phyloP scores from a whole-genome alignment of 1,140 invertebrate species.

The Drosophila watanabei region DNA sequence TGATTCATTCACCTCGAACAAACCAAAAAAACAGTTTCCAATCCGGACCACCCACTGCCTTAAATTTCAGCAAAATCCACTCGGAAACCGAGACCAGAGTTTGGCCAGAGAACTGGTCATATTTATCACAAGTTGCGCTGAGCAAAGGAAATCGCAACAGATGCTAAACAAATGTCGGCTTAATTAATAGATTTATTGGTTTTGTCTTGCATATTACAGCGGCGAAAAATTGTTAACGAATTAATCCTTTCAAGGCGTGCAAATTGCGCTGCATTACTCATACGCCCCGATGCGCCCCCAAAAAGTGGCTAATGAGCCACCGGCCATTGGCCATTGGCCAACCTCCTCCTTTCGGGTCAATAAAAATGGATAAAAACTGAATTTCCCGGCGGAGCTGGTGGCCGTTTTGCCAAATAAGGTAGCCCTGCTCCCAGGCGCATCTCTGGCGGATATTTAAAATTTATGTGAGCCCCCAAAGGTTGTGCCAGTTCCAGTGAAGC shows the following conservation, averaged over 20 bases:
- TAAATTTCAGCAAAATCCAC: conserved; percentile 78
- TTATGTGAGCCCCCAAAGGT: conserved; percentile 66
- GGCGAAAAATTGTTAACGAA: conserved; percentile 76
- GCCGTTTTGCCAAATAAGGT: conserved; percentile 39
- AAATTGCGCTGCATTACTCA: conserved; percentile 72
- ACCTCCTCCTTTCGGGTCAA: conserved; percentile 53
- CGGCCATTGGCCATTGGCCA: conserved; percentile 1
- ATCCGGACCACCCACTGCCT: conserved; percentile 78
- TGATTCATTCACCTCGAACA: conserved; percentile 49
- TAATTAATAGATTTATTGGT: conserved; percentile 84
- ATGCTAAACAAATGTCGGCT: conserved; percentile 70
- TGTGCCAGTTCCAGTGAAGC: conserved; percentile 52
- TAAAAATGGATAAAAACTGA: conserved; percentile 78
- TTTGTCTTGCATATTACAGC: conserved; percentile 74
- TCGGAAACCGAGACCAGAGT: conserved; percentile 46
- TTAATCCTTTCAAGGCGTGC: conserved; percentile 80
- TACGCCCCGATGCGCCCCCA: conserved; percentile 64
- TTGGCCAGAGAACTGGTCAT: conserved; percentile 47
- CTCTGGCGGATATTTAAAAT: conserved; percentile 72
- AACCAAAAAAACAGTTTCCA: conserved; percentile 52
- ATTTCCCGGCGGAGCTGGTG: conserved; percentile 44
- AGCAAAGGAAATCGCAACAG: conserved; percentile 44
- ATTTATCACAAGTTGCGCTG: conserved; percentile 49
- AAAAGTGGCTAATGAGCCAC: conserved; percentile 54
- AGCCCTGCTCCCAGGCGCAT: conserved; percentile 36